These are phyloP conservation scores for Hypena proboscidalis DNA, from an alignment of 2,888 invertebrate genomes.

Conservation along the genomic window DNA sequence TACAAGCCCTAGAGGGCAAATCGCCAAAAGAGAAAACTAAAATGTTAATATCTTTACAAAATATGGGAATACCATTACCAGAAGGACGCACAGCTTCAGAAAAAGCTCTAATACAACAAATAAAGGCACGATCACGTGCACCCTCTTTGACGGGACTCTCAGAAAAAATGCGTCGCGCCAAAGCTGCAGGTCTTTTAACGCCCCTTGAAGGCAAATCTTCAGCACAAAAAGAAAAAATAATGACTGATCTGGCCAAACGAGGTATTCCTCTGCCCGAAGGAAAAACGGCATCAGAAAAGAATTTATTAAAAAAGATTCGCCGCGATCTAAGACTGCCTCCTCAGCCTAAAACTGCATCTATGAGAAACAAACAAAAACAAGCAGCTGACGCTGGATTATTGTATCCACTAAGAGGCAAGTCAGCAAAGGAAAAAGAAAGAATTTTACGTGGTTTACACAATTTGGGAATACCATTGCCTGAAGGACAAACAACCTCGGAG, in stretches of 20 bases:
- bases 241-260: constrained; percentile 30
- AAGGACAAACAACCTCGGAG: constrained; percentile 47
- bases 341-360: too few species aligned
- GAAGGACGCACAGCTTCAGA: constrained; percentile 14
- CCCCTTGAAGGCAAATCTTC: constrained; percentile 5
- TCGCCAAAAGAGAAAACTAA: not conserved
- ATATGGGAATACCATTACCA: constrained; percentile 9
- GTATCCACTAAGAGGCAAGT: constrained; percentile 47
- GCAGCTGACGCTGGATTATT: constrained; percentile 13
- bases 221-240: constrained; percentile 39
- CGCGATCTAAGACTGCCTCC: too few species aligned
- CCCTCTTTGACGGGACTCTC: too few species aligned
- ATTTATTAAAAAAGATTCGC: constrained; percentile 42
- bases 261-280: constrained; percentile 31
- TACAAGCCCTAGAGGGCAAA: constrained; percentile 9
- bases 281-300: constrained; percentile 50
- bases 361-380: too few species aligned
- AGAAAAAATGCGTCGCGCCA: too few species aligned
- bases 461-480: constrained; percentile 43
- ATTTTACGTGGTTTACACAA: constrained; percentile 38
- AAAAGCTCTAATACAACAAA: constrained; percentile 35
- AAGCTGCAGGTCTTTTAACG: not conserved
- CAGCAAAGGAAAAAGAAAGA: constrained; percentile 41
- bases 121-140: too few species aligned
- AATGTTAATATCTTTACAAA: not conserved